phyloP scores from a whole-genome alignment of 2,113 vertebrate genomes.

The Amphiprion ocellaris region DNA sequence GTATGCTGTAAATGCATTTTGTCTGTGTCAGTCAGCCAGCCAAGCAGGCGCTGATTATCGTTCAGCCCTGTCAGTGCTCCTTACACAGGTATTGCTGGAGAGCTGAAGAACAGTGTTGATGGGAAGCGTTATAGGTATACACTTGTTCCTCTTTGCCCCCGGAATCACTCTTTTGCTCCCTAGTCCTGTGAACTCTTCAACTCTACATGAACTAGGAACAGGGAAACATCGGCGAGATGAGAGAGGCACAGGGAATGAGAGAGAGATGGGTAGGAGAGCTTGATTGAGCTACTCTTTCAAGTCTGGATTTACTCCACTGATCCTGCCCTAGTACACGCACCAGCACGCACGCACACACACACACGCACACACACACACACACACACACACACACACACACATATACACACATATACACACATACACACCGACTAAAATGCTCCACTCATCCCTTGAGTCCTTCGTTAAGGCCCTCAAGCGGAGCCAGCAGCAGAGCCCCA shows the following conservation, averaged over 20 bases:
- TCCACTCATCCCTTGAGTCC: constrained; percentile 57
- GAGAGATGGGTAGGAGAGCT: constrained; percentile 64
- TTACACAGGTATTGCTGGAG: constrained; percentile 26
- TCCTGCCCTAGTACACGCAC: constrained; percentile 54
- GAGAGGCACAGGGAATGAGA: constrained; percentile 29
- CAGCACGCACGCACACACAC: background rate
- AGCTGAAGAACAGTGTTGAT: constrained; percentile 11
- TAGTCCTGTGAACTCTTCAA: constrained; percentile 74
- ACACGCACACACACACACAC: constrained; percentile 25
- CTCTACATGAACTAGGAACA: constrained; percentile 69
- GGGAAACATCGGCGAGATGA: constrained; percentile 56
- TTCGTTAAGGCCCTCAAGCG: constrained; percentile 69
- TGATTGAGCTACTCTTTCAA: constrained; percentile 84
- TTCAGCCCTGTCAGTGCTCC: constrained; percentile 7
- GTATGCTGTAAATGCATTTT: background rate
- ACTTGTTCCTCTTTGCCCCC: constrained; percentile 21
- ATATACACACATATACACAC: constrained; percentile 9
- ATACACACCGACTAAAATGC: constrained; percentile 37
- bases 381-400: constrained; percentile 15
- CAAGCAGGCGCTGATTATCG: background rate
- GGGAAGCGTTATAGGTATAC: constrained; percentile 33
- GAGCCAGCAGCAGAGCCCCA: constrained; percentile 58
- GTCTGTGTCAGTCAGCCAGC: constrained; percentile 3
- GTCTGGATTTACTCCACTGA: constrained; percentile 83
- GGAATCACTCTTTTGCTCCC: constrained; percentile 38